Conservation (phyloP, 2,113 vertebrate genomes). For the Melanerpes formicivorus region DNA sequence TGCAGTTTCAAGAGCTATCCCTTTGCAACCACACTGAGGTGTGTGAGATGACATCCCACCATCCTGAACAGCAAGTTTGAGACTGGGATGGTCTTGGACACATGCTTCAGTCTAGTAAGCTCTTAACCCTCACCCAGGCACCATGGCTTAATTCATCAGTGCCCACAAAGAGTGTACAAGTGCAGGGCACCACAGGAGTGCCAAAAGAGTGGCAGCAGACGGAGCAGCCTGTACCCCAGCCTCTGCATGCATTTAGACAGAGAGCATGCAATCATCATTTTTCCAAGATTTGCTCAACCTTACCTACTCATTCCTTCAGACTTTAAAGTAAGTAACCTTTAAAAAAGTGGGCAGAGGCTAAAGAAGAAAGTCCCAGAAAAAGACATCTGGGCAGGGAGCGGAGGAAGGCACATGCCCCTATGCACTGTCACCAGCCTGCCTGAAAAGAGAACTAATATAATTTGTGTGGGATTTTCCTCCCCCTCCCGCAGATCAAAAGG, state of each 20-base stretch:
- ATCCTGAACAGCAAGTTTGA: not conserved
- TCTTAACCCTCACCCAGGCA: not conserved
- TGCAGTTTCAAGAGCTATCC: rapidly evolving
- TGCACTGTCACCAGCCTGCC: not conserved
- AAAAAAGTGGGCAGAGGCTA: not conserved
- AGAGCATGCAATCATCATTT: not conserved
- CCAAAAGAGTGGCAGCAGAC: not conserved
- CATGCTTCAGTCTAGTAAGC: not conserved
- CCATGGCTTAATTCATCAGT: not conserved
- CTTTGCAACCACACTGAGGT: not conserved
- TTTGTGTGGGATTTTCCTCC: constrained; percentile 68
- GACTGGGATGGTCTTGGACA: not conserved
- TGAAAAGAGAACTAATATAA: constrained; percentile 49
- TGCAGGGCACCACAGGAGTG: rapidly evolving
- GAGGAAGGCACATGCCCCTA: not conserved
- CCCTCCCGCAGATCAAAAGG: constrained; percentile 67
- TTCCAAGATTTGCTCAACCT: not conserved
- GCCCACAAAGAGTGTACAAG: not conserved
- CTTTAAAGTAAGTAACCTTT: not conserved
- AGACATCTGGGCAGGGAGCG: not conserved
- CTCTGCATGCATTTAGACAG: not conserved
- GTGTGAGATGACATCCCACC: not conserved
- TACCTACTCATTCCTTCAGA: not conserved
- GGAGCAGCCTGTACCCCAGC: not conserved
- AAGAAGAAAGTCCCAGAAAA: constrained; percentile 15